Conservation (phyloP, 2,797 vertebrate species). For the Malurus leucopterus region DNA sequence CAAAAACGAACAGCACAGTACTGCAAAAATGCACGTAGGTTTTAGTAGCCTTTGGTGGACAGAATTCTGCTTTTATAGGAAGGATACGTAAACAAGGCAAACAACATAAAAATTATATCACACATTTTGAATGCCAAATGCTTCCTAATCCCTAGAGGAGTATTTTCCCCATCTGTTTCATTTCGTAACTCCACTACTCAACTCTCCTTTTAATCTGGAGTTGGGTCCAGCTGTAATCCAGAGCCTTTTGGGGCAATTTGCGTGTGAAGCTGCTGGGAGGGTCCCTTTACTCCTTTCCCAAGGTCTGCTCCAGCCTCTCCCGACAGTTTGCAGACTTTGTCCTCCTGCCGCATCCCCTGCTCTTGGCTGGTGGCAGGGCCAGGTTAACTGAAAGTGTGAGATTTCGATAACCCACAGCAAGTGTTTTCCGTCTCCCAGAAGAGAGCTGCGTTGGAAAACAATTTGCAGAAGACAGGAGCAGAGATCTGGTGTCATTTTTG, state of each 20-base stretch:
- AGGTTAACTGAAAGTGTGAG: not conserved
- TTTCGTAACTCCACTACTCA: not conserved
- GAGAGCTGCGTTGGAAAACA: not conserved
- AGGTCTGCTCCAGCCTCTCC: not conserved
- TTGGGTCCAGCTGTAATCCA: fast-evolving
- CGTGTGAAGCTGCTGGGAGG: not conserved
- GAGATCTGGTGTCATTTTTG: conserved; percentile 50
- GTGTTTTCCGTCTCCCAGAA: conserved; percentile 5
- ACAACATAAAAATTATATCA: not conserved
- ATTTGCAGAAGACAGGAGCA: conserved; percentile 16
- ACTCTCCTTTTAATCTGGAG: not conserved
- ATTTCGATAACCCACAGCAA: not conserved
- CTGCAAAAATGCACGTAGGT: not conserved
- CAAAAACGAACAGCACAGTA: not conserved
- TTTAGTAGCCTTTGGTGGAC: conserved; percentile 30
- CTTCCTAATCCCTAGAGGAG: not conserved
- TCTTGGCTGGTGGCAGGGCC: not conserved
- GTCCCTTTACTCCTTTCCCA: not conserved
- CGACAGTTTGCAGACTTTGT: not conserved
- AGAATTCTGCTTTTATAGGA: conserved; percentile 19
- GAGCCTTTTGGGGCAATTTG: fast-evolving
- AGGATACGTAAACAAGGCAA: conserved; percentile 2
- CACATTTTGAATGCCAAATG: not conserved
- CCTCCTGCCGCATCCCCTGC: not conserved
- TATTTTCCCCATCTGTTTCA: not conserved